A percentile compares a stretch with the other conserved stretches of the same genome.
Conservation (phyloP, 2,888 invertebrate genomes). For the Ormyrus labotus region DNA sequence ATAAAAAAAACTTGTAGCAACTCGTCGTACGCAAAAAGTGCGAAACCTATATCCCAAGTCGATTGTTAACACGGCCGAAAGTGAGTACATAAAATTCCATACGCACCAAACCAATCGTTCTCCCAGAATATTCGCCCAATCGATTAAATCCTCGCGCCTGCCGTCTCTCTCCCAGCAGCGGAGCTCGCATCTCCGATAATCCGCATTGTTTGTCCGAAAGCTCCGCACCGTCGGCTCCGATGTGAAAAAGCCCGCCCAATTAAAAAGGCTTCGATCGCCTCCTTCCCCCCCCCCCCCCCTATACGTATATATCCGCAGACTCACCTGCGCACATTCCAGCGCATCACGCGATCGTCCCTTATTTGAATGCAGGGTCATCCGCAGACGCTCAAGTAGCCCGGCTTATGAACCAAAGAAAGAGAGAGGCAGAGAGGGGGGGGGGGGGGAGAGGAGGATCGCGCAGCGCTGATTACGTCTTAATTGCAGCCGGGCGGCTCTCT, state of each 20-base stretch:
- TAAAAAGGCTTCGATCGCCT: too few relatives aligned
- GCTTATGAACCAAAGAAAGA: neutral
- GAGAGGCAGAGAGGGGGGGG: constrained; percentile 2
- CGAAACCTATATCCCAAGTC: too few relatives aligned
- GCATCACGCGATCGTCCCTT: neutral
- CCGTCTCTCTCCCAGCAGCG: neutral
- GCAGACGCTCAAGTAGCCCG: neutral
- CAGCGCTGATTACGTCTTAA: constrained; percentile 55
- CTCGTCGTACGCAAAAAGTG: too few relatives aligned
- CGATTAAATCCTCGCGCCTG: too few relatives aligned
- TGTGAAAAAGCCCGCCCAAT: neutral
- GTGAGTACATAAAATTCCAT: too few relatives aligned
- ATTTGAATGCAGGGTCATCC: constrained; percentile 44
- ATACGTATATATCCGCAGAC: too few relatives aligned
- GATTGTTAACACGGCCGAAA: too few relatives aligned
- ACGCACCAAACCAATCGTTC: too few relatives aligned
- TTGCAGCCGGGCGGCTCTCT: constrained; percentile 12
- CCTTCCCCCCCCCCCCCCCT: too few relatives aligned
- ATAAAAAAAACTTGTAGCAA: too few relatives aligned
- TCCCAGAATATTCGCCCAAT: too few relatives aligned
- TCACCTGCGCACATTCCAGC: too few relatives aligned
- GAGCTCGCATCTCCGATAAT: constrained; percentile 12
- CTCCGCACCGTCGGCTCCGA: neutral
- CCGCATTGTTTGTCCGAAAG: neutral
- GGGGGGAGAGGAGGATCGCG: constrained; percentile 10